Conservation (phyloP, 2,888 invertebrate genomes). For the Steinernema hermaphroditum region DNA sequence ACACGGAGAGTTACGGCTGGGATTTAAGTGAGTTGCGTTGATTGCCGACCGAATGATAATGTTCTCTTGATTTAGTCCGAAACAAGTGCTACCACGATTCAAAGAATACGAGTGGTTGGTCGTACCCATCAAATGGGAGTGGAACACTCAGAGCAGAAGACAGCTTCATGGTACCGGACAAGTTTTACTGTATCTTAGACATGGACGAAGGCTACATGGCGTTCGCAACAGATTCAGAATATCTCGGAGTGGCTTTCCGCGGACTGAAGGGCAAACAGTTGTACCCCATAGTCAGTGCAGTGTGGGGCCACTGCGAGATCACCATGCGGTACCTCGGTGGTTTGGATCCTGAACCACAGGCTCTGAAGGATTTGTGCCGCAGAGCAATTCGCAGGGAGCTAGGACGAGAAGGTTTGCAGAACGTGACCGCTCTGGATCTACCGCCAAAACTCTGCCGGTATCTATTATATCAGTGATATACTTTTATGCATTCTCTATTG, state of each 20-base stretch:
- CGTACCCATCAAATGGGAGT: conserved; percentile 43
- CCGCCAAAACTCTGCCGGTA: conserved; percentile 6
- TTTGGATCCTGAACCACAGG: conserved; percentile 94
- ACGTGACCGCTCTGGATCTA: not conserved
- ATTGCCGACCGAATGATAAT: too few relatives aligned
- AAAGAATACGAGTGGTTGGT: not conserved
- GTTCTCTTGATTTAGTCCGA: not conserved
- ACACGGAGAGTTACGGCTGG: too few relatives aligned
- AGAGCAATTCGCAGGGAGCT: conserved; percentile 92
- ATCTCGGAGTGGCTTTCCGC: conserved; percentile 87
- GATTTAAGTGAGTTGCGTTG: too few relatives aligned
- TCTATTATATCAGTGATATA: not conserved
- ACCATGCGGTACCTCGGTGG: conserved; percentile 98
- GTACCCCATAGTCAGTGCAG: conserved; percentile 96
- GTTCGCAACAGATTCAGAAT: conserved; percentile 94
- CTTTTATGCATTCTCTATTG: too few relatives aligned
- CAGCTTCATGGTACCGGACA: conserved; percentile 33
- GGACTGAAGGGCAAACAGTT: conserved; percentile 90
- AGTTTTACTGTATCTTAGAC: conserved; percentile 74
- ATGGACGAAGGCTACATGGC: conserved; percentile 99
- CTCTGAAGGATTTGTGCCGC: conserved; percentile 94
- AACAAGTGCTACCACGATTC: not conserved
- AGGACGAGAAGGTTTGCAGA: conserved; percentile 74
- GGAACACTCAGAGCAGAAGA: not conserved
- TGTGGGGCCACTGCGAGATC: conserved; percentile 99